Evolutionary conservation across 2,888 invertebrate species (phyloP), one percentile per base, ranked within the genome.

Genomic region (Folsomia candida): DNA sequence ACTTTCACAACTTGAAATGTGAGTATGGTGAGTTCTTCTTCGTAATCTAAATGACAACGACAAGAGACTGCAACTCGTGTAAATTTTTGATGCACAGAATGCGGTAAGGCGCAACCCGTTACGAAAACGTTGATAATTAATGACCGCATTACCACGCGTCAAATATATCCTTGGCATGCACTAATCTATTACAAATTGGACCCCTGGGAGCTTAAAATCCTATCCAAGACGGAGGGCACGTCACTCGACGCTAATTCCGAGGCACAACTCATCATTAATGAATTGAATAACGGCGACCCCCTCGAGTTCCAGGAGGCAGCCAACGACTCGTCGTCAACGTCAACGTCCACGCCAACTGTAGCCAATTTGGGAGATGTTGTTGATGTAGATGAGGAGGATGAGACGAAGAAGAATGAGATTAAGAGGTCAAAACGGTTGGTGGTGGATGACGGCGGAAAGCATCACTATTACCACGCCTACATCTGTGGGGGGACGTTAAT

Each of bases 81-180:
- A 61, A 24, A 51, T 11, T 47, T 64, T 14, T 6, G 24, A 14
- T 20, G 22, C 24, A 29, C 51, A 73, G 73, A 73, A 61, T 73
- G 73, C 57, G 73, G 73, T 2, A 73, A 68, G 51, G 67, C 70
- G 9, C 28, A 70, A 29, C 73, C 73, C 22, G n/a, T 26, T 6
- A 67, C 24, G 2, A 73, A 73, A 27, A 73, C 70, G 14, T 26
- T 70, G 9, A 57, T 70, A 25, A 18, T 68, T 1, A 67, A 47
- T 28, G 73, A 68, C 9, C 63, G 70, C 51, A 20, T 73, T 2
- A 62, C 37, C 54, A 61, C 68, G 1, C 20, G 63, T 22, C 67
- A 67, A 6, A 73, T 68, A 6, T 73, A 67, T 64, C 51, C 73
- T 1, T 73, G 73, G 73, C 73, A 73, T 65, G 73, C 54, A 14